Evolutionary conservation across 2,113 vertebrate genomes (phyloP).

Genomic region (Hemiscyllium ocellatum): DNA sequence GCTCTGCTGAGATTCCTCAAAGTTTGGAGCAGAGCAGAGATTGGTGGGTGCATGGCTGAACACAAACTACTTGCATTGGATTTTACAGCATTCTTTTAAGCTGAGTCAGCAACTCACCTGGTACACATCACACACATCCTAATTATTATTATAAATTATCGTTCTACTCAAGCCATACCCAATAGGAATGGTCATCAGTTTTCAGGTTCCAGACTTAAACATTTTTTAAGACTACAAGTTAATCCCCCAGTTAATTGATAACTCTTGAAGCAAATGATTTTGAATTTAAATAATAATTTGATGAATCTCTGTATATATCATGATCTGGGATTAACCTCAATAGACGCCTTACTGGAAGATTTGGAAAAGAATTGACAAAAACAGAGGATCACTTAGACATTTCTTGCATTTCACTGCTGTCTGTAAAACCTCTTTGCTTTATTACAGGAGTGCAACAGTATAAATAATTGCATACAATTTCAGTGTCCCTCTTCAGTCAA

Average conservation of each 20-base stretch:
- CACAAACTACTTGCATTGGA: background rate
- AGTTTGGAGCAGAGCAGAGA: background rate
- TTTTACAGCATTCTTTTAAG: background rate
- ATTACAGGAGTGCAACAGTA: background rate
- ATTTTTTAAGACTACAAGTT: background rate
- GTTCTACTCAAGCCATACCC: background rate
- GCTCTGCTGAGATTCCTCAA: background rate
- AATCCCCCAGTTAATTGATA: background rate
- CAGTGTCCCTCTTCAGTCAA: background rate
- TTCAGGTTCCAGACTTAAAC: background rate
- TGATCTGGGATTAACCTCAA: background rate
- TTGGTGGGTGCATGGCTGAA: background rate
- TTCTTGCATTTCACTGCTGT: background rate
- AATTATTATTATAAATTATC: background rate
- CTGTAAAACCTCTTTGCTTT: background rate
- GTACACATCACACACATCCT: background rate
- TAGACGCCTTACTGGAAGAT: background rate
- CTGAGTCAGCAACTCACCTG: background rate
- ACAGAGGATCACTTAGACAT: background rate
- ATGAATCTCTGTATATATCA: background rate
- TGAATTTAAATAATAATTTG: background rate
- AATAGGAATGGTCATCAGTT: too few relatives aligned
- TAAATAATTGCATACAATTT: background rate
- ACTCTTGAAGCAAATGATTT: background rate
- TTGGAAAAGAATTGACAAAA: background rate